Evolutionary conservation across 2,113 vertebrate genomes (phyloP).

Genomic region (Aegithalos caudatus): DNA sequence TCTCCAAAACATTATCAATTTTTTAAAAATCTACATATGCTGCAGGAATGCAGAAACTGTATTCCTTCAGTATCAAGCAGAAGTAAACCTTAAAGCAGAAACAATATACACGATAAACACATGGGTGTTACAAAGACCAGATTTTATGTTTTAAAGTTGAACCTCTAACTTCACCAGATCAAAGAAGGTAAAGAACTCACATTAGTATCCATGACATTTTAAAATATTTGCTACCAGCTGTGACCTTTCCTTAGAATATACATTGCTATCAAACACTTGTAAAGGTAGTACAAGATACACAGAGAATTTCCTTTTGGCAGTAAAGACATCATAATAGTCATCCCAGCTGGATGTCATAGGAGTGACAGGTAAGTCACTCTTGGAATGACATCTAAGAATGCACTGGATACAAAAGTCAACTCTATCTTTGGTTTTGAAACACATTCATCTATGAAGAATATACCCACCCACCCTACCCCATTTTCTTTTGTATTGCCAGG

Average conservation of each 20-base stretch:
- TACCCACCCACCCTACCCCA: not conserved
- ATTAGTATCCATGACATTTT: not conserved
- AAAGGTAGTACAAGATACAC: not conserved
- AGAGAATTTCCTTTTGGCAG: conserved; percentile 14
- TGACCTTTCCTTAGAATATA: not conserved
- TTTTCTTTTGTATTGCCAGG: not conserved
- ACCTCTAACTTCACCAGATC: not conserved
- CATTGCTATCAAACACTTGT: not conserved
- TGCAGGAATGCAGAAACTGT: not conserved
- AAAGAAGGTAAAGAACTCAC: not conserved
- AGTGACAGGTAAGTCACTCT: not conserved
- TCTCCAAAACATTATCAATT: not conserved
- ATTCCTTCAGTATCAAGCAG: not conserved
- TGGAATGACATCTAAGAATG: not conserved
- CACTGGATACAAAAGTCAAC: not conserved
- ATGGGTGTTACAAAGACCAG: not conserved
- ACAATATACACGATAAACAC: not conserved
- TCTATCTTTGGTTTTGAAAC: not conserved
- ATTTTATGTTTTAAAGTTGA: not conserved
- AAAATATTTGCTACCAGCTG: not conserved
- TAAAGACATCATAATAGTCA: not conserved
- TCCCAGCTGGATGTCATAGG: not conserved
- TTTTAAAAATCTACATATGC: not conserved
- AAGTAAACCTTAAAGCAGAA: not conserved
- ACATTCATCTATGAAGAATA: not conserved